Evolutionary conservation across 2,113 vertebrate genomes (phyloP), one percentile per base, ranked within the genome.

Genomic region (Carassius carassius): DNA sequence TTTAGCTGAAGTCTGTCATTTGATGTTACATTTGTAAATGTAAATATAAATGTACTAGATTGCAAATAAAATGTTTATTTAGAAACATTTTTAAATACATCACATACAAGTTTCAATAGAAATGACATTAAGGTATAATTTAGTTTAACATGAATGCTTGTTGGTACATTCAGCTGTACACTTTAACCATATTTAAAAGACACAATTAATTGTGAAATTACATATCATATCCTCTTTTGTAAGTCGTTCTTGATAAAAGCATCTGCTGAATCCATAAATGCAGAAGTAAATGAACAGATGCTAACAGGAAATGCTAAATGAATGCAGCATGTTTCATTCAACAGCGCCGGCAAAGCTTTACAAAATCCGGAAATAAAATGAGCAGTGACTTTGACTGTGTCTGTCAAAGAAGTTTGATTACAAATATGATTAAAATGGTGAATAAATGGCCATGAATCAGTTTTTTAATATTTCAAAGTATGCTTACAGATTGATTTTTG

Each of bases 301-400:
- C 19, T 60, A 37, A 78, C 19, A 58, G 11, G 54, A 37, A 8
- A 78, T 41, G 32, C 16, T 23, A 60, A 77, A 78, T 37, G 1
- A 37, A 41, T 41, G 41, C 76, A 78, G 56, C n/a, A 17, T 60
- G 32, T 62, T 78, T 78, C 35, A 62, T 14, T 78, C 19, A 41
- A 3, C 54, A 44, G 32, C 3, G 3, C 19, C 21, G 44, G 35
- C 76, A 62, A 62, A 62, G 35, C 75, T 77, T 32, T 37, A 37
- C 35, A 17, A 44, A 3, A 29, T 2, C 29, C 2, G 29, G 2
- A 29, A 29, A 29, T 29, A 29, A 29, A 29, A 29, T 29, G 29
- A 29, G 29, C 29, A 29, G 29, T 29, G 29, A 29, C 29, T 29
- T 29, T 29, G 29, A 29, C 29, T 29, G 29, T 29, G 29, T 29